phyloP scores from a whole-genome alignment of 2,113 vertebrate species.

The Ochotona princeps region DNA sequence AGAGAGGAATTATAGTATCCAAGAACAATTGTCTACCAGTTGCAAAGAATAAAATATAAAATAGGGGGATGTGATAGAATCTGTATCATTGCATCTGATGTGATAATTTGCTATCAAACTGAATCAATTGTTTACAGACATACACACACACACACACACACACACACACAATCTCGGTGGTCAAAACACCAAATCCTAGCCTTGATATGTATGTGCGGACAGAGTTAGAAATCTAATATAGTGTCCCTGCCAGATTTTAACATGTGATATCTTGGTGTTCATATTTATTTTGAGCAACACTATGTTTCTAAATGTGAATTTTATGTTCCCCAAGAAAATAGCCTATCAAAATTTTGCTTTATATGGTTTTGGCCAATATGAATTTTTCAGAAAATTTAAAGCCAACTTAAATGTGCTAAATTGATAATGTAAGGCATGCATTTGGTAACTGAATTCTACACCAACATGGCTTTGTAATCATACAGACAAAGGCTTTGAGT shows the following conservation, averaged over 20 bases:
- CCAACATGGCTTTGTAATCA: neutral
- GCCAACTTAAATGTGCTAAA: neutral
- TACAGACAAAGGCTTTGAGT: neutral
- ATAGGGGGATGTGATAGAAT: neutral
- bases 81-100: neutral
- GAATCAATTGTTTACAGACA: neutral
- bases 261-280: neutral
- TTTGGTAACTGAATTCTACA: neutral
- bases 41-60: neutral
- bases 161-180: neutral
- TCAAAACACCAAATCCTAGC: neutral
- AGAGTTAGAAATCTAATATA: slow-evolving; percentile 7
- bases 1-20: neutral
- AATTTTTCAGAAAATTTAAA: neutral
- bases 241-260: neutral
- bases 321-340: neutral
- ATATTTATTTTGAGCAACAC: slow-evolving; percentile 4
- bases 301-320: slow-evolving; percentile 13
- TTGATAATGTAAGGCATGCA: neutral
- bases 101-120: neutral
- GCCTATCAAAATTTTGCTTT: neutral
- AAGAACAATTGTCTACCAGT: neutral
- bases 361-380: neutral
- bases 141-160: neutral
- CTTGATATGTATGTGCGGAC: neutral